Evolutionary conservation across 2,888 invertebrate genomes (phyloP).

Genomic region (Dynastes hyllus): DNA sequence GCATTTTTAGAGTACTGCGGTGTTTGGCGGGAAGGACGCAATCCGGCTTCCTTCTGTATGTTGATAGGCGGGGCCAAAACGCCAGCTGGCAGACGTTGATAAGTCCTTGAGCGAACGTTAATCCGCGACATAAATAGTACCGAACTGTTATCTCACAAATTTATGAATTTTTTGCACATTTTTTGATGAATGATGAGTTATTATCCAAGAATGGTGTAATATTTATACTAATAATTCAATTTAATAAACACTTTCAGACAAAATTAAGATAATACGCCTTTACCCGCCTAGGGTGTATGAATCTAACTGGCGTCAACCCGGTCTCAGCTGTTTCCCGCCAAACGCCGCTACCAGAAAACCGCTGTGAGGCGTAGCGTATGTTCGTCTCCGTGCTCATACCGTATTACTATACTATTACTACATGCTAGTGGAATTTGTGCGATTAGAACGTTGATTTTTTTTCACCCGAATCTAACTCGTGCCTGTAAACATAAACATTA

Average conservation of each 20-base stretch:
- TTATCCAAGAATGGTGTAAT: background rate
- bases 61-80: constrained; percentile 72
- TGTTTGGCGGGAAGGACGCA: constrained; percentile 65
- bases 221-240: background rate
- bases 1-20: constrained; percentile 59
- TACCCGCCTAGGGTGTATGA: constrained; percentile 66
- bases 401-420: constrained; percentile 37
- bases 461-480: constrained; percentile 50
- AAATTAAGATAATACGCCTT: constrained; percentile 40
- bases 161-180: constrained; percentile 51
- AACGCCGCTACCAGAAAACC: constrained; percentile 79
- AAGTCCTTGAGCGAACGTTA: constrained; percentile 68
- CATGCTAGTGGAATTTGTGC: constrained; percentile 61
- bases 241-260: background rate
- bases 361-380: constrained; percentile 74
- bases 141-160: constrained; percentile 58
- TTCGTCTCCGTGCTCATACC: constrained; percentile 68
- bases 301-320: constrained; percentile 71
- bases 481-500: constrained; percentile 43
- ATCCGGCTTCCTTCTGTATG: constrained; percentile 64
- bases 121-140: constrained; percentile 71
- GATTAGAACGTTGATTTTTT: constrained; percentile 49
- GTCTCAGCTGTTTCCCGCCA: constrained; percentile 83
- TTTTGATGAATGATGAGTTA: constrained; percentile 43
- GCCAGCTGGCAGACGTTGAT: constrained; percentile 77